Evolutionary conservation across 2,113 vertebrate genomes (phyloP).

Genomic region (Festucalex cinctus): DNA sequence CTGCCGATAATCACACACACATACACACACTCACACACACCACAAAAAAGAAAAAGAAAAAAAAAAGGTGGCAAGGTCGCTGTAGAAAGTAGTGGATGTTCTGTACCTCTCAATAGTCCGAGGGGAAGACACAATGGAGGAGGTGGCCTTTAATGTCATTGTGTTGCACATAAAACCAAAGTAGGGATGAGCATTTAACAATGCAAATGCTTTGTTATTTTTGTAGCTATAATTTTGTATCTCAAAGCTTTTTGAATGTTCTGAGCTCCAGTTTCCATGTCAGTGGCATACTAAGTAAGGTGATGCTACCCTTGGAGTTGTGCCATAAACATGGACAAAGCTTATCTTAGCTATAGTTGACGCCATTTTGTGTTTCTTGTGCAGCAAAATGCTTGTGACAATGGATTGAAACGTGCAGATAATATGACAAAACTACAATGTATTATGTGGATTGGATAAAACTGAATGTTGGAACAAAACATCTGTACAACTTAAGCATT

Average conservation of each 20-base stretch:
- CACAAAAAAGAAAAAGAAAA: slow-evolving; percentile 61
- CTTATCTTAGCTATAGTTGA: not conserved
- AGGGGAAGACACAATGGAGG: slow-evolving; percentile 37
- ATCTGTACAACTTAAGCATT: not conserved
- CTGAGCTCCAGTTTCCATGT: not conserved
- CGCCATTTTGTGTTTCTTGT: not conserved
- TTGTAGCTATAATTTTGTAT: not conserved
- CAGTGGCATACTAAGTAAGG: too few species aligned
- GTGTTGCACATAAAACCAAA: slow-evolving; percentile 19
- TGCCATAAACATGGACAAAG: too few species aligned
- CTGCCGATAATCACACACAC: slow-evolving; percentile 88
- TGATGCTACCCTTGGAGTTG: too few species aligned
- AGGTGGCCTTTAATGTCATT: slow-evolving; percentile 20
- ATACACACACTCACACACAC: slow-evolving; percentile 41
- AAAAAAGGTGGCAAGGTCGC: slow-evolving; percentile 88
- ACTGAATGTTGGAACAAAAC: too few species aligned
- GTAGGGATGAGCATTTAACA: not conserved
- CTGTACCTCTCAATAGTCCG: slow-evolving; percentile 40
- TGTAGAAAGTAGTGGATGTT: slow-evolving; percentile 41
- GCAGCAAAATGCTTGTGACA: too few species aligned
- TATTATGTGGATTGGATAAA: too few species aligned
- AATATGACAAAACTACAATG: too few species aligned
- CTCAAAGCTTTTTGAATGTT: not conserved
- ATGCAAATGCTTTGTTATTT: not conserved
- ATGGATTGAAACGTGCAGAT: too few species aligned